Evolutionary conservation across 2,888 invertebrate genomes (phyloP).

Genomic region (Eledona agricola): DNA sequence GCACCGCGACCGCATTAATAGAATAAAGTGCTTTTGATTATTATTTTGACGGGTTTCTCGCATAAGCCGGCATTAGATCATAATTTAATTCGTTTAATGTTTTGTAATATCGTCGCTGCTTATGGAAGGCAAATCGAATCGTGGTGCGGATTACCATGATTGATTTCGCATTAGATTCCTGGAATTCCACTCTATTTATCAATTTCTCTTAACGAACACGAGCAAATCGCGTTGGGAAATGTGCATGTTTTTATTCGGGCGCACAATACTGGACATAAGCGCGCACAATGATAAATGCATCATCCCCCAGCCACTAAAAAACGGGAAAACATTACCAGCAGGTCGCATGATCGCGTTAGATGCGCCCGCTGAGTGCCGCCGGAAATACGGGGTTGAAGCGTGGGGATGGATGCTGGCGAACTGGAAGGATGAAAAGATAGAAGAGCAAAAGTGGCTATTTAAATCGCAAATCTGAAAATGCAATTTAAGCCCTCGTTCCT

Average conservation of each 20-base stretch:
- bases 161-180: slow-evolving; percentile 16
- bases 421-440: too few species aligned
- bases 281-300: slow-evolving; percentile 56
- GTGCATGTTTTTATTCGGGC: slow-evolving; percentile 9
- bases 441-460: slow-evolving; percentile 1
- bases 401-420: slow-evolving; percentile 45
- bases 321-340: slow-evolving; percentile 64
- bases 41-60: slow-evolving; percentile 43
- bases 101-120: slow-evolving; percentile 21
- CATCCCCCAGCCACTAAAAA: slow-evolving; percentile 57
- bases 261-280: slow-evolving; percentile 53
- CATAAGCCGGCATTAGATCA: slow-evolving; percentile 30
- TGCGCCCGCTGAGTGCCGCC: slow-evolving; percentile 58
- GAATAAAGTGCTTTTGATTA: slow-evolving; percentile 45
- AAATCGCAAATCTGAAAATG: not conserved
- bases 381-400: slow-evolving; percentile 53
- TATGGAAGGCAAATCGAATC: slow-evolving; percentile 23
- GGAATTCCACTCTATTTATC: slow-evolving; percentile 48
- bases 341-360: slow-evolving; percentile 63
- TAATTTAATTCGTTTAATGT: slow-evolving; percentile 35
- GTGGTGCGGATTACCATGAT: slow-evolving; percentile 29
- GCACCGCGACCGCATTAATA: slow-evolving; percentile 38
- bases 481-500: too few species aligned
- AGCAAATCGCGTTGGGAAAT: too few species aligned
- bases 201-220: slow-evolving; percentile 35